phyloP scores from a whole-genome alignment of 2,888 invertebrate species.

The Amaurobius ferox region DNA sequence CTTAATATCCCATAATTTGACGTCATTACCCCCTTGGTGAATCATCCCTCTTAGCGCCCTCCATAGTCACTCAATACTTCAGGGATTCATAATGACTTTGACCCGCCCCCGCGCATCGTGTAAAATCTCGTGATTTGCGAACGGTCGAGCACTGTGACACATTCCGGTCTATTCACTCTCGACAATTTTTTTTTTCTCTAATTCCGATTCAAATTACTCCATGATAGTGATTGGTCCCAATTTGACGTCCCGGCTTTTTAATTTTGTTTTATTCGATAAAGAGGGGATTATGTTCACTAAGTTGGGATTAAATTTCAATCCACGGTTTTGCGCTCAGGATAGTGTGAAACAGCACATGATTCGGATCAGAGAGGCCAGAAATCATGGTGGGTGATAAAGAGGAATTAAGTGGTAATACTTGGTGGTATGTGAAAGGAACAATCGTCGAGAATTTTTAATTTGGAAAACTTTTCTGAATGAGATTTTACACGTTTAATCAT shows the following conservation, averaged over 20 bases:
- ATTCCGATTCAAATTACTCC: background rate
- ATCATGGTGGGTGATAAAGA: too few relatives aligned
- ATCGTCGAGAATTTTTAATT: too few relatives aligned
- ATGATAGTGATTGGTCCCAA: background rate
- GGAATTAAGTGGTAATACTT: too few relatives aligned
- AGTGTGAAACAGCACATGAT: background rate
- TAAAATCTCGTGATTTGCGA: constrained; percentile 3
- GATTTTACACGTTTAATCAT: too few relatives aligned
- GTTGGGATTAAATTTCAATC: constrained; percentile 1
- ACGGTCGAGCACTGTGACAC: background rate
- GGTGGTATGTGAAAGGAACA: too few relatives aligned
- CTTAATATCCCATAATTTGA: constrained; percentile 16
- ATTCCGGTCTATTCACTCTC: constrained; percentile 2
- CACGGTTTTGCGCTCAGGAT: background rate
- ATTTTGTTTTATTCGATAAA: constrained; percentile 3
- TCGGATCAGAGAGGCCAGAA: too few relatives aligned
- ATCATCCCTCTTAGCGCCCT: constrained; percentile 6
- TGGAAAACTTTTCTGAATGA: too few relatives aligned
- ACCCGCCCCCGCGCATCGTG: background rate
- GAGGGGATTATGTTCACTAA: constrained; percentile 30
- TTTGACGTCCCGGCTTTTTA: background rate
- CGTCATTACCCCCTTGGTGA: background rate
- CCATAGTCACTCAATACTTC: background rate
- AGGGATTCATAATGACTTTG: constrained; percentile 3
- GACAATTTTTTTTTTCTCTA: background rate